These are phyloP conservation scores for Quadroppia sp. DNA, from an alignment of 2,888 invertebrate genomes.

Conservation along the genomic window DNA sequence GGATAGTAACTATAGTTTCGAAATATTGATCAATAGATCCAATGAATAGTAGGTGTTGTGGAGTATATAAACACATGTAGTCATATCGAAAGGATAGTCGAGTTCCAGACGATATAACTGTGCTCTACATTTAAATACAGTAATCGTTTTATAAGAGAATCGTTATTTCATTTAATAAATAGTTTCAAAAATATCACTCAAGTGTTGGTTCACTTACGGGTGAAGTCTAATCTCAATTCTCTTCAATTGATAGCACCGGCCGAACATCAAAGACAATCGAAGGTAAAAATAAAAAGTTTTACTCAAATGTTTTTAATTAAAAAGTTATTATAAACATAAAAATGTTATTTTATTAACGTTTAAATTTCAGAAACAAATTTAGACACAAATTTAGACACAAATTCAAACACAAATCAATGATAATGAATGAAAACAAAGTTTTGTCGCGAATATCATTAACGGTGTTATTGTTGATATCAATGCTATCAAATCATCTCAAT, in stretches of 20 bases:
- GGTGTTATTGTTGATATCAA: conserved; percentile 13
- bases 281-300: too few relatives aligned
- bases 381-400: background rate
- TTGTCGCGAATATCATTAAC: background rate
- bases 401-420: background rate
- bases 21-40: conserved; percentile 19
- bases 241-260: too few relatives aligned
- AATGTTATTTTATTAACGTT: too few relatives aligned
- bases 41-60: conserved; percentile 14
- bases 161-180: background rate
- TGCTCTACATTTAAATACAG: background rate
- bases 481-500: background rate
- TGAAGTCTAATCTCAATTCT: background rate
- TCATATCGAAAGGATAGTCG: background rate
- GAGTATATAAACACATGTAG: conserved; percentile 34
- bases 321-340: too few relatives aligned
- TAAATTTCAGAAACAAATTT: too few relatives aligned
- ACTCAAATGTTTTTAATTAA: too few relatives aligned
- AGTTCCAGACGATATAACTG: background rate
- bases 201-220: background rate
- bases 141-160: background rate
- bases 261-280: too few relatives aligned
- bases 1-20: conserved; percentile 31
- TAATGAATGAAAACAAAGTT: conserved; percentile 8
- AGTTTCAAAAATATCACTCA: background rate